phyloP scores from a whole-genome alignment of 2,113 vertebrate species.

The Heterotis niloticus region DNA sequence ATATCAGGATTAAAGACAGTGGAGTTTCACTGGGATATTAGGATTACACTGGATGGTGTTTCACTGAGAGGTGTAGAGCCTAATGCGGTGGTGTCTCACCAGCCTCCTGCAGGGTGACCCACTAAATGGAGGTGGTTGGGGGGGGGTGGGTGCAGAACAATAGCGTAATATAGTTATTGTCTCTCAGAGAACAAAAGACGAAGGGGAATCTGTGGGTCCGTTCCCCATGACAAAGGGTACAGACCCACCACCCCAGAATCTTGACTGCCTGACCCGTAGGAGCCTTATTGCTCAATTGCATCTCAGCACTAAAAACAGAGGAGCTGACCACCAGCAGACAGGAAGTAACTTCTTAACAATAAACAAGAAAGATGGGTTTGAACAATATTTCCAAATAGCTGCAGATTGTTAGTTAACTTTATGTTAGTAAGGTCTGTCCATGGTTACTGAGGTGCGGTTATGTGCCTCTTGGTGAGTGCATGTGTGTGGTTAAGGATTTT shows the following conservation, averaged over 20 bases:
- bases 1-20: constrained; percentile 53
- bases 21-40: constrained; percentile 34
- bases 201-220: constrained; percentile 49
- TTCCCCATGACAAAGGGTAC: constrained; percentile 1
- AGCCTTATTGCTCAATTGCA: too few relatives aligned
- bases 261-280: neutral
- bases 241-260: constrained; percentile 31
- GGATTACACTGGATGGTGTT: constrained; percentile 52
- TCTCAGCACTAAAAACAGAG: too few relatives aligned
- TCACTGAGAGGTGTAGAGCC: constrained; percentile 6
- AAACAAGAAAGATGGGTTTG: too few relatives aligned
- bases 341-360: too few relatives aligned
- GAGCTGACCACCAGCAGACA: too few relatives aligned
- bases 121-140: constrained; percentile 56
- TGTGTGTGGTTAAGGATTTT: too few relatives aligned
- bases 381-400: too few relatives aligned
- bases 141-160: constrained; percentile 52
- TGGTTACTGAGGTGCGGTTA: too few relatives aligned
- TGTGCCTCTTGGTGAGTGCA: too few relatives aligned
- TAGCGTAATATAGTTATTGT: constrained; percentile 63
- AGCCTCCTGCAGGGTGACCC: constrained; percentile 61
- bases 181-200: constrained; percentile 58
- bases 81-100: constrained; percentile 45
- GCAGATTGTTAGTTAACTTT: too few relatives aligned
- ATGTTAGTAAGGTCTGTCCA: too few relatives aligned